Evolutionary conservation across 2,888 invertebrate species (phyloP), one percentile per base, ranked within the genome.

Genomic region (Xanthostigma xanthostigma): DNA sequence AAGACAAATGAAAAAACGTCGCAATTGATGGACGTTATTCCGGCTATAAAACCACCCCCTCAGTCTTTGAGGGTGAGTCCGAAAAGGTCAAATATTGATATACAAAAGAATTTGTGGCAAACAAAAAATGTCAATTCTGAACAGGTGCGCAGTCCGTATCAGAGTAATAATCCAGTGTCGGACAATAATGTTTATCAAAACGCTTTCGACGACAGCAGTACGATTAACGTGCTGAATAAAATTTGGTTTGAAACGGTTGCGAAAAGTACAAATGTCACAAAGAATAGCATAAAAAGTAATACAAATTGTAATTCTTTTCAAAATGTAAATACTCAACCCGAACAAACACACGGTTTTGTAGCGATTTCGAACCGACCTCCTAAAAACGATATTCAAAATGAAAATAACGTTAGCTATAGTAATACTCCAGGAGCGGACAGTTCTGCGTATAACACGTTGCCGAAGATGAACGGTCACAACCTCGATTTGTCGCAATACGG

Each of bases 211-310:
- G 34, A n/a, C 39, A 56, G 59, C 37, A 62, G 62, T 50, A 71
- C 71, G 0, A 63, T 64, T 39, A 60, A 62, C 17, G 60, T 71
- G 13, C 59, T 72, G 10, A 70, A 72, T 59, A 64, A 67, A 54
- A 73, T 74, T 44, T 74, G 74, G 73, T 67, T 68, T 46, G 73
- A 74, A 44, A 62, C 56, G 12, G 57, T 58, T 10, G 56, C 56
- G 6, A 54, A 55, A 48, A 60, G 61, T 37, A 38, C 37, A 9
- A 45, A 39, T 42, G 33, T 44, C 13, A 46, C 33, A 38, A 37
- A 17, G 8, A 36, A 35, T 53, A 51, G 13, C 49, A 47, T 9
- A 39, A 39, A 10, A 41, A 51, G 35, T 13, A 41, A 17, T n/a
- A 9, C 11, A 2, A 8, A 37, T 27, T 41, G 13, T 14, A 37